Conservation (phyloP, 2,888 invertebrate species). For the Tachina fera region DNA sequence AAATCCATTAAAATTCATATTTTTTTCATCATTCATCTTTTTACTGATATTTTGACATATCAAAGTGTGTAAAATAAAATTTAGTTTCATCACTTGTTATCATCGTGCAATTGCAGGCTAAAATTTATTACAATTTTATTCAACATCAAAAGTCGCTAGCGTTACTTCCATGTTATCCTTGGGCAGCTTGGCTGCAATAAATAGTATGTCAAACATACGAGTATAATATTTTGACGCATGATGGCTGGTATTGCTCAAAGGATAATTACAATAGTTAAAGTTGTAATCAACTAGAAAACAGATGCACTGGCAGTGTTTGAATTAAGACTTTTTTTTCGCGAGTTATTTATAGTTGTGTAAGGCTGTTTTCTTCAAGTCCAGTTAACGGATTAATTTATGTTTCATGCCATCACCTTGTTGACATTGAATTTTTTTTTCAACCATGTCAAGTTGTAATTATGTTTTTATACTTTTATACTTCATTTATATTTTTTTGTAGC, state of each 20-base stretch:
- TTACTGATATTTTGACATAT: conserved; percentile 42
- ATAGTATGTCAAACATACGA: neutral
- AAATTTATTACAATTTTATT: conserved; percentile 57
- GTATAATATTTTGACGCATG: neutral
- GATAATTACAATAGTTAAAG: conserved; percentile 24
- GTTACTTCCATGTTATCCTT: conserved; percentile 40
- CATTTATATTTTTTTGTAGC: neutral
- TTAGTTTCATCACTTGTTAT: conserved; percentile 59
- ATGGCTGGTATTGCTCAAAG: conserved; percentile 1
- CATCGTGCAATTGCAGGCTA: conserved; percentile 7
- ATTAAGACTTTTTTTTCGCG: conserved; percentile 1
- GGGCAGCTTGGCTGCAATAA: conserved; percentile 34
- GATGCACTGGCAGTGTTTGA: conserved; percentile 41
- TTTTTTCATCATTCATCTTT: conserved; percentile 29
- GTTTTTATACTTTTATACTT: neutral
- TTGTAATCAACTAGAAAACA: conserved; percentile 34
- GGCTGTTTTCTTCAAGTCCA: neutral
- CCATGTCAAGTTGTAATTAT: neutral
- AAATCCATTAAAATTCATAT: neutral
- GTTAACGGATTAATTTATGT: neutral
- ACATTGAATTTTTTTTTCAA: conserved; percentile 12
- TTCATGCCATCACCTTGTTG: conserved; percentile 23
- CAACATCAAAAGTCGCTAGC: conserved; percentile 5
- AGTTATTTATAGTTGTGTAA: neutral
- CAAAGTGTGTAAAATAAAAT: conserved; percentile 55